Evolutionary conservation across 2,888 invertebrate species (phyloP), one percentile per base, ranked within the genome.

Genomic region (Protodeltote pygarga): DNA sequence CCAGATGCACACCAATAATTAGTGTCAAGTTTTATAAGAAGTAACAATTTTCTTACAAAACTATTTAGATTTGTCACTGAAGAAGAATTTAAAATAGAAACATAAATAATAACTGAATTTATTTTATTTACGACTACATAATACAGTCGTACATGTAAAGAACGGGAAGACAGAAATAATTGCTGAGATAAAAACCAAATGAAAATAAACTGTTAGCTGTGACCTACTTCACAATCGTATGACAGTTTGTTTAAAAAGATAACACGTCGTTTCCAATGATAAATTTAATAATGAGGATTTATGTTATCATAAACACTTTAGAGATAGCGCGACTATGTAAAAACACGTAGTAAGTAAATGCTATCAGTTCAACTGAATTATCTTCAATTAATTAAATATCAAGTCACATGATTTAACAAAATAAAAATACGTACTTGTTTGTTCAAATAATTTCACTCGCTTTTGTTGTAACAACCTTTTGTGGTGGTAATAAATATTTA

Each of bases 201-300:
- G 41, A 50, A 62, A 51, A 60, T 58, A 58, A 61, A 62, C 63
- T 73, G 38, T 45, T n/a, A 70, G 71, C 62, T 65, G 48, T 77
- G 77, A 78, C 85, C 79, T 64, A 77, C 69, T 81, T 83, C 53
- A 62, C 60, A 75, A 76, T 75, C 68, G 46, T 51, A 65, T 51
- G 63, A 70, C 53, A 70, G 68, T 71, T 67, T 69, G 54, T 65
- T 52, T 49, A 54, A 58, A 62, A 40, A 24, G 67, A 71, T 71
- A 68, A 71, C 37, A 39, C 25, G 27, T 54, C 65, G 59, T 66
- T 65, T 49, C 47, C 44, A 67, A 67, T 61, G 79, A 79, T 80
- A 79, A 78, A 65, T 58, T 69, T 57, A 73, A 76, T 72, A 45
- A 69, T 54, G 41, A 64, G 73, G 70, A 77, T 76, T 75, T 69